Base-by-base conservation (phyloP, 2,888 invertebrate species). In the Ochropacha duplaris region DNA sequence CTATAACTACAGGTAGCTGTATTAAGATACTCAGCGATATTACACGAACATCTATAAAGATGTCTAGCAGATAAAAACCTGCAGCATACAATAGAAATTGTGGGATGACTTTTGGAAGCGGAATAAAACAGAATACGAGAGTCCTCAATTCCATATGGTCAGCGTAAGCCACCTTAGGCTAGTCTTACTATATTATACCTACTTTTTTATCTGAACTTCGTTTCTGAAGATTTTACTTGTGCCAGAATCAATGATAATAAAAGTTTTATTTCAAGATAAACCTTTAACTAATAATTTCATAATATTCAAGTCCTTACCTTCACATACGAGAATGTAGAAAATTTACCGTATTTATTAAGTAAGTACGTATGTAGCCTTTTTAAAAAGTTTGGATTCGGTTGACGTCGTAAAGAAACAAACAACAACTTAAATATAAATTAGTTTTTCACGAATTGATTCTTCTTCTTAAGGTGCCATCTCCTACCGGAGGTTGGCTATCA, bases 231-330 rank as follows among this genome's bases (percentile, higher is more conserved):
- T 44, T 44, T 19, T 4, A n/a, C 44, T 44, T 31, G 12, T 12
- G 31, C 31, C 11, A 12, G n/a, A n/a, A 14, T 36, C 4, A 4
- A 12, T 11, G 11, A 11, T n/a, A 36, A 36, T 14, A 14, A 36
- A 36, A 36, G 14, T 39, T 3, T 19, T 19, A 19, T 8, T 44
- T 39, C 2, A 44, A 44, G 16, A 9, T 9, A 44, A 44, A 44
- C 6, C 9, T 14, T 19, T 19, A 19, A 19, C 19, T 44, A n/a
- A 8, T 6, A 39, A 44, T 44, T 44, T 44, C 44, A 19, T 67
- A 64, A 69, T 55, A 64, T 57, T 66, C 57, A 60, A 68, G 58
- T 64, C 2, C 24, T 69, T 68, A 59, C 68, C 63, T 74, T 71
- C 64, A 62, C 55, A 65, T 64, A 67, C 36, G n/a, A n/a, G 36